Evolutionary conservation across 2,797 vertebrate genomes (phyloP).

Genomic region (Rhinatrema bivittatum): DNA sequence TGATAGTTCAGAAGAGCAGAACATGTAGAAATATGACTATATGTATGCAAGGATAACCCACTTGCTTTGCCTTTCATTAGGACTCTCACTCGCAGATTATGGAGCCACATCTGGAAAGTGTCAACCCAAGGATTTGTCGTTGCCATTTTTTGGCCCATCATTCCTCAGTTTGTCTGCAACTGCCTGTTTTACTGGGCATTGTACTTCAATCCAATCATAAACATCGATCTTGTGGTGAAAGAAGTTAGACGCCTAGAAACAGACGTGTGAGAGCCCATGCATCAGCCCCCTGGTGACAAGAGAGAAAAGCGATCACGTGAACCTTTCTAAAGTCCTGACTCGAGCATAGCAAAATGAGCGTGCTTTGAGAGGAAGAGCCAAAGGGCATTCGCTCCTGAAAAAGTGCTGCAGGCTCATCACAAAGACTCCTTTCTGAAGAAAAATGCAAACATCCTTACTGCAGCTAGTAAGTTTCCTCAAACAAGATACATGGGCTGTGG

Average conservation of each 20-base stretch:
- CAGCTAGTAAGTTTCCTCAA: too few species aligned
- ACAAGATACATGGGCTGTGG: too few species aligned
- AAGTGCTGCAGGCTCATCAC: too few species aligned
- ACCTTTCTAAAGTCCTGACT: slow-evolving; percentile 7
- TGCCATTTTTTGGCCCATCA: slow-evolving; percentile 82
- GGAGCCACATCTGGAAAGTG: slow-evolving; percentile 80
- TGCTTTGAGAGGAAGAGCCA: background rate
- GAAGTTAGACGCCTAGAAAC: slow-evolving; percentile 80
- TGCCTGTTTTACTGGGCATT: slow-evolving; percentile 92
- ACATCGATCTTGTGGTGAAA: slow-evolving; percentile 84
- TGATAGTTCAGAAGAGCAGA: too few species aligned
- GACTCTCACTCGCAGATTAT: slow-evolving; percentile 71
- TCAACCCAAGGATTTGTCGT: slow-evolving; percentile 79
- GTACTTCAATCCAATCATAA: slow-evolving; percentile 86
- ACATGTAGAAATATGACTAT: too few species aligned
- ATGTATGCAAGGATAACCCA: too few species aligned
- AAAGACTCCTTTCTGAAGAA: too few species aligned
- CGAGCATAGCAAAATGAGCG: background rate
- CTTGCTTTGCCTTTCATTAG: too few species aligned
- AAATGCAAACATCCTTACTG: too few species aligned
- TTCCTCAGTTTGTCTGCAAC: slow-evolving; percentile 89
- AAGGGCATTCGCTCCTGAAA: background rate
- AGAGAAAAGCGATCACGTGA: background rate
- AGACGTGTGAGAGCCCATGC: slow-evolving; percentile 46
- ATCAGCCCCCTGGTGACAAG: background rate